Base-by-base conservation (phyloP, 2,113 vertebrate genomes). In the Takifugu flavidus region DNA sequence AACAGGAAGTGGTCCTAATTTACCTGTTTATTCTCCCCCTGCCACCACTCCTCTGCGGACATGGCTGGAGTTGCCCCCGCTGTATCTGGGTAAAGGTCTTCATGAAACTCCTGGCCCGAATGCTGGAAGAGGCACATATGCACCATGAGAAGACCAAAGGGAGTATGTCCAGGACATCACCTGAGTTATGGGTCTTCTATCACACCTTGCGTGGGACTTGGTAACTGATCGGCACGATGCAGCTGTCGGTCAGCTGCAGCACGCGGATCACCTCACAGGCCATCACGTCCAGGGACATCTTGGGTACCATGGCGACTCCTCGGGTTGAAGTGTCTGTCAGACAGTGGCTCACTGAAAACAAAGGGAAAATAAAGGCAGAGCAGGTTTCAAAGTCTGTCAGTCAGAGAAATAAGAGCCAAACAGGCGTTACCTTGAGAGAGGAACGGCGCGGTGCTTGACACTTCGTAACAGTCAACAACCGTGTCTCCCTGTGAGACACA, bases 181-280 rank as follows among this genome's bases (percentile, higher is more conserved):
- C n/a, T 44, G 8, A 5, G n/a, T 10, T n/a, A n/a, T n/a, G 15
- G n/a, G 14, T 20, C 3, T 13, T 3, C 5, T 3, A 2, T 12
- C 68, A 73, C 42, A 98, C 97, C 95, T 98, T 99, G 74, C 96
- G 94, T 54, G 94, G 97, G 62, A 98, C 95, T 0, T 87, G 67
- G 67, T 94, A 93, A 85, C 94, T 96, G 90, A 99, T 3, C 0
- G 96, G 96, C 45, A 98, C 52, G 0, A 99, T 89, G 84, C 89
- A 88, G 0, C 60, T 88, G 71, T 95, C 91, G 0, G 91, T 94
- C 84, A 99, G 91, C 91, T 99, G 97, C 73, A 98, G 90, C 42
- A 95, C 82, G 0, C 92, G 91, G 62, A 95, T 82, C 62, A 99
- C 95, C 82, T 99, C 96, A 0, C 96, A 99, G 65, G 88, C 87